These are phyloP conservation scores for Pseudeuparius sepicola DNA, from an alignment of 2,888 invertebrate genomes.

Conservation along the genomic window DNA sequence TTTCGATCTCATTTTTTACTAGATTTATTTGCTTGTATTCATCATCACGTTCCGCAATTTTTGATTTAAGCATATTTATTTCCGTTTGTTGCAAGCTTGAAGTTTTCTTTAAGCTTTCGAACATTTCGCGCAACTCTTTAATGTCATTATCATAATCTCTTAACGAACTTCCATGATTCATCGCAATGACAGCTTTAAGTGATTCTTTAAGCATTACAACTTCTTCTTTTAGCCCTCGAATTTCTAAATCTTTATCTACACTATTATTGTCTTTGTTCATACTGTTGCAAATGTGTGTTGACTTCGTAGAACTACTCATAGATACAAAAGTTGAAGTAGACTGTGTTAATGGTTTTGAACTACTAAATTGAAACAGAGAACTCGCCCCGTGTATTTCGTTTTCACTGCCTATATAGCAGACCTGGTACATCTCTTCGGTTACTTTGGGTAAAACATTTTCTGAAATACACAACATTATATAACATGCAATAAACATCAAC, in stretches of 20 bases:
- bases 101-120: slow-evolving; percentile 25
- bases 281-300: no score
- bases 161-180: slow-evolving; percentile 13
- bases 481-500: no score
- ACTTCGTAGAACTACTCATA: no score
- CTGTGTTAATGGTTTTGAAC: no score
- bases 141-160: slow-evolving; percentile 27
- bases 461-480: slow-evolving; percentile 21
- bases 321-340: no score
- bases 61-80: slow-evolving; percentile 29
- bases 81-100: slow-evolving; percentile 29
- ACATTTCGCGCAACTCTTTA: slow-evolving; percentile 23
- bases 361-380: slow-evolving; percentile 32
- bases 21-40: slow-evolving; percentile 27
- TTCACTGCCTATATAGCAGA: slow-evolving; percentile 35
- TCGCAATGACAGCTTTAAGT: slow-evolving; percentile 24
- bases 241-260: slow-evolving; percentile 19
- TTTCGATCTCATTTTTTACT: slow-evolving; percentile 27
- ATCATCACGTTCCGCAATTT: slow-evolving; percentile 26
- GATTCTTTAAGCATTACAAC: slow-evolving; percentile 27
- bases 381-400: slow-evolving; percentile 35
- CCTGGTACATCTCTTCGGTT: slow-evolving; percentile 32
- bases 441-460: slow-evolving; percentile 32
- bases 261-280: no score
- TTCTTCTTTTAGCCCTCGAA: slow-evolving; percentile 28